A percentile compares a stretch with the other conserved stretches of the same genome.
phyloP scores from a whole-genome alignment of 2,888 invertebrate species.

The Drosophila acutilabella region DNA sequence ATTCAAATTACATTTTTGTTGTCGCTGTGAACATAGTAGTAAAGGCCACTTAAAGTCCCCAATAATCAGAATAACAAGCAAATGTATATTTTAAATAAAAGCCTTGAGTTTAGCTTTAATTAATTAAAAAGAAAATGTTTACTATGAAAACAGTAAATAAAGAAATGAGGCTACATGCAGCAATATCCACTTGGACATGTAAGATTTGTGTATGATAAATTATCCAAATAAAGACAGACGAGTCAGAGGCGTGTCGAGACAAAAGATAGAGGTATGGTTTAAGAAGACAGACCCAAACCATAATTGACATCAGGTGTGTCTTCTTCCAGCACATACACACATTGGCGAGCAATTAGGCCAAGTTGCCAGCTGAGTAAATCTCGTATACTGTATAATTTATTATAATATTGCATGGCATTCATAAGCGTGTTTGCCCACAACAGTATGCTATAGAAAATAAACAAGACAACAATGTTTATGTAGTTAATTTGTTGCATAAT shows the following conservation, averaged over 20 bases:
- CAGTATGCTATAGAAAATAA: constrained; percentile 39
- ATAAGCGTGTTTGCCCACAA: constrained; percentile 11
- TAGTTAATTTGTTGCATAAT: constrained; percentile 78
- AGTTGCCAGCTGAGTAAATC: constrained; percentile 30
- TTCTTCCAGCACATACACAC: neutral
- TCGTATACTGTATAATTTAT: constrained; percentile 19
- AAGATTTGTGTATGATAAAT: constrained; percentile 74
- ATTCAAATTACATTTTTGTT: too few relatives aligned
- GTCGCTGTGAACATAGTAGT: too few relatives aligned
- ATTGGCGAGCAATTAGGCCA: constrained; percentile 29
- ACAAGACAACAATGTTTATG: constrained; percentile 22
- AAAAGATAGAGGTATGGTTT: constrained; percentile 55
- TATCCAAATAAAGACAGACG: constrained; percentile 76
- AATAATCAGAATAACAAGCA: constrained; percentile 12
- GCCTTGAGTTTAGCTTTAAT: constrained; percentile 47
- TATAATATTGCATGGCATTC: constrained; percentile 7
- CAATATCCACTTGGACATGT: constrained; percentile 46
- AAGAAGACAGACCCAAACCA: constrained; percentile 31
- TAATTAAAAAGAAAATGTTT: constrained; percentile 69
- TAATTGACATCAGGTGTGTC: constrained; percentile 39
- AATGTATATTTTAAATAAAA: constrained; percentile 48
- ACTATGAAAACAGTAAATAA: constrained; percentile 49
- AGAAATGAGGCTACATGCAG: constrained; percentile 22
- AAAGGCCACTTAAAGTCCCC: too few relatives aligned
- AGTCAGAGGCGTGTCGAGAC: constrained; percentile 60